These are phyloP conservation scores for Epinephelus coioides DNA, from an alignment of 2,797 vertebrate species.

Conservation along the genomic window DNA sequence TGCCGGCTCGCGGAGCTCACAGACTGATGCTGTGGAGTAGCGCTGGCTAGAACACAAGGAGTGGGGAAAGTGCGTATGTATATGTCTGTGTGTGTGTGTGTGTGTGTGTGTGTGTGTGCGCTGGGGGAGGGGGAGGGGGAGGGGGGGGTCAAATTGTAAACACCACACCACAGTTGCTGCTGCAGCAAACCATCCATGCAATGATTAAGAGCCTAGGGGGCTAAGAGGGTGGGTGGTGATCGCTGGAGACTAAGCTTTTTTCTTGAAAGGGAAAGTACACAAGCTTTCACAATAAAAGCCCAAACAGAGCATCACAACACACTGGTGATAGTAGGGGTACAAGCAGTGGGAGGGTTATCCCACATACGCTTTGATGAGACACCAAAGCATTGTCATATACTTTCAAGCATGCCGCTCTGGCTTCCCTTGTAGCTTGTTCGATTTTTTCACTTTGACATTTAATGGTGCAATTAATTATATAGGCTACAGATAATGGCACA, in stretches of 20 bases:
- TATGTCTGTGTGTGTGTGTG: conserved; percentile 33
- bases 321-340: conserved; percentile 6
- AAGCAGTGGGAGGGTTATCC: conserved; percentile 47
- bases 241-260: conserved; percentile 72
- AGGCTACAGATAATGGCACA: conserved; percentile 4
- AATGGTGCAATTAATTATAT: not conserved
- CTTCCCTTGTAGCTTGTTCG: conserved; percentile 7
- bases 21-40: conserved; percentile 89
- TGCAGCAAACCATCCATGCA: conserved; percentile 91
- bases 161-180: conserved; percentile 88
- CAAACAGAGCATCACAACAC: conserved; percentile 25
- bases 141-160: conserved; percentile 86
- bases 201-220: conserved; percentile 80
- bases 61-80: conserved; percentile 64
- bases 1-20: conserved; percentile 85
- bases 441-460: not conserved
- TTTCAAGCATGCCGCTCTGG: not conserved
- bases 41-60: conserved; percentile 60
- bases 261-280: conserved; percentile 72
- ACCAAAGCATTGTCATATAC: conserved; percentile 32
- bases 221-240: conserved; percentile 65
- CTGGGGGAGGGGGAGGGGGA: conserved; percentile 39
- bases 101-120: conserved; percentile 37
- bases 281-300: conserved; percentile 81
- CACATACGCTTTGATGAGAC: conserved; percentile 30